phyloP scores from a whole-genome alignment of 30 jellyfish, hydroid and myxozoan species.

The Turritopsis rubra region DNA sequence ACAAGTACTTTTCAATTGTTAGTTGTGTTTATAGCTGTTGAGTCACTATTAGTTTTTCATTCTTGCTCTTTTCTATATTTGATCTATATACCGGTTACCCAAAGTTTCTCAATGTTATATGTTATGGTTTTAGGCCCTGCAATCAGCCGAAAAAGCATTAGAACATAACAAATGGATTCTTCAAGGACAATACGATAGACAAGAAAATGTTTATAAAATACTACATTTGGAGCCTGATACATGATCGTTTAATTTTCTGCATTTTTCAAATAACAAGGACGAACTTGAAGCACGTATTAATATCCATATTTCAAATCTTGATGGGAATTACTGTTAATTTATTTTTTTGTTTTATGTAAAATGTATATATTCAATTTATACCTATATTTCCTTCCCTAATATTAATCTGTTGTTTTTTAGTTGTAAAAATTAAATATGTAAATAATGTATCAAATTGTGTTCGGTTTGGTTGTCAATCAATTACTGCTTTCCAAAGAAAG shows the following conservation, averaged over 20 bases:
- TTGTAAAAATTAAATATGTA: background rate
- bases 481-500: no score
- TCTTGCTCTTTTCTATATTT: no score
- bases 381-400: background rate
- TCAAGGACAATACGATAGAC: background rate
- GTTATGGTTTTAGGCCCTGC: conserved; percentile 13
- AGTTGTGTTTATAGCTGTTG: background rate
- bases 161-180: conserved; percentile 18
- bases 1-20: background rate
- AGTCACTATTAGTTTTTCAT: no score
- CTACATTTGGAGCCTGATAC: background rate
- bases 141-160: conserved; percentile 24
- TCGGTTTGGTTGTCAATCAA: no score
- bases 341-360: background rate
- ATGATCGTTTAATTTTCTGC: background rate
- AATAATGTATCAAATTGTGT: background rate
- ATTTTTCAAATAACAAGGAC: no score
- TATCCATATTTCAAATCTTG: background rate
- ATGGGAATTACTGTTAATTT: background rate
- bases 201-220: conserved; percentile 16
- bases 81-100: background rate
- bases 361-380: background rate
- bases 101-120: background rate
- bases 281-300: background rate
- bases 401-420: background rate